Conservation (phyloP, 2,113 vertebrate species). For the Saimiri boliviensis region DNA sequence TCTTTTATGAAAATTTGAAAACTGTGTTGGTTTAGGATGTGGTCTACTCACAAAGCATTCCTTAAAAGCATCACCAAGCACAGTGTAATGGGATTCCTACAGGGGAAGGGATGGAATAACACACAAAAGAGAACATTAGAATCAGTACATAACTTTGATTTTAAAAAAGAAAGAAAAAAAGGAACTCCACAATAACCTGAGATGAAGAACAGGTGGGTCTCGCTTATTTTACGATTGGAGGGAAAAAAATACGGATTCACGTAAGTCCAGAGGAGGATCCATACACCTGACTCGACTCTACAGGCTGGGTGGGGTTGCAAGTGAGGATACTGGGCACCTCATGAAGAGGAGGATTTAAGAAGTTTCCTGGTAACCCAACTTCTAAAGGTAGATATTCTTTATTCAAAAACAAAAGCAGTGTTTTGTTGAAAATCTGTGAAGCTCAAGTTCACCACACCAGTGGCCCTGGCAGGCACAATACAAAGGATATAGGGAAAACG, state of each 20-base stretch:
- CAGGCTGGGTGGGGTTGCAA: not conserved
- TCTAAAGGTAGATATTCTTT: not conserved
- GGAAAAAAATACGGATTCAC: not conserved
- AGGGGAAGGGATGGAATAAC: not conserved
- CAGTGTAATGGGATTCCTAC: slow-evolving; percentile 80
- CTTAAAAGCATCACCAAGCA: slow-evolving; percentile 76
- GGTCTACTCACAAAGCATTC: slow-evolving; percentile 69
- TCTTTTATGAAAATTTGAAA: slow-evolving; percentile 77
- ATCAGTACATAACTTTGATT: not conserved
- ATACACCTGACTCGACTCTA: not conserved
- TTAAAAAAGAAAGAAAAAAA: not conserved
- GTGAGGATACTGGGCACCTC: not conserved
- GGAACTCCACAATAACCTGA: not conserved
- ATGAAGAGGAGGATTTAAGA: not conserved
- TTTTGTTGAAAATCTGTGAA: not conserved
- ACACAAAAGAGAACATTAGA: not conserved
- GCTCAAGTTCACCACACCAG: not conserved
- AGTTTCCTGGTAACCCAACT: not conserved
- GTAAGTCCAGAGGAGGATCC: not conserved
- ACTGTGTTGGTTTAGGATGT: slow-evolving; percentile 42
- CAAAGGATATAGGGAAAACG: not conserved
- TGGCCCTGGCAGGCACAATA: not conserved
- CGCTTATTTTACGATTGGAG: not conserved
- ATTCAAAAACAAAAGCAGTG: not conserved
- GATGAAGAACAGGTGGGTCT: not conserved